These are phyloP conservation scores for Drosophila pseudotalamancana DNA, from an alignment of 2,888 invertebrate species.

Conservation along the genomic window DNA sequence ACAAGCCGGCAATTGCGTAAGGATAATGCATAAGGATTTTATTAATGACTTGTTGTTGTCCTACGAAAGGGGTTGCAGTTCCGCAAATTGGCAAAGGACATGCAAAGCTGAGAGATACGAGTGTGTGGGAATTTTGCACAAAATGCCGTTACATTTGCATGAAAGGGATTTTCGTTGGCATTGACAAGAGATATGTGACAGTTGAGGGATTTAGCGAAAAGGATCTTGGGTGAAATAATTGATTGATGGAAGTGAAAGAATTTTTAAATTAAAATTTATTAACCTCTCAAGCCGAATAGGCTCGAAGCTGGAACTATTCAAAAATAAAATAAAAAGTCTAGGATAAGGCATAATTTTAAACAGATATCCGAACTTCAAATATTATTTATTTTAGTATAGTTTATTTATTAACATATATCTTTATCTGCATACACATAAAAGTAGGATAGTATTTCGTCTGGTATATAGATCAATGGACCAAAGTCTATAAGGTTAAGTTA, in stretches of 20 bases:
- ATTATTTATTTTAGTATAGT: no score
- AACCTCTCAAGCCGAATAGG: neutral
- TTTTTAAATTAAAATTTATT: no score
- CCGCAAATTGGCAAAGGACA: slow-evolving; percentile 31
- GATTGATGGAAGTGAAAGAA: slow-evolving; percentile 7
- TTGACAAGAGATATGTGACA: neutral
- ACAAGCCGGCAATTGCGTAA: slow-evolving; percentile 56
- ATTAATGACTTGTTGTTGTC: slow-evolving; percentile 44
- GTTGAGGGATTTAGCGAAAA: neutral
- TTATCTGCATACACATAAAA: no score
- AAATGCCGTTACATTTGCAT: slow-evolving; percentile 56
- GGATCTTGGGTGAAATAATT: neutral
- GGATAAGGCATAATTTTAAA: no score
- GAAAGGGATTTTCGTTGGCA: neutral
- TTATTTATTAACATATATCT: no score
- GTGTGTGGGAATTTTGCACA: slow-evolving; percentile 49
- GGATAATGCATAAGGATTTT: slow-evolving; percentile 54
- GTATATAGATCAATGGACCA: no score
- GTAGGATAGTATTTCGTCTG: no score
- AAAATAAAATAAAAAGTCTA: no score
- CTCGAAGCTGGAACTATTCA: neutral
- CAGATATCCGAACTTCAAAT: no score
- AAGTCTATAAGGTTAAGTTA: no score
- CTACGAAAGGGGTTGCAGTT: slow-evolving; percentile 41
- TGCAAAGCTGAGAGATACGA: slow-evolving; percentile 20